Evolutionary conservation across 1,140 invertebrate genomes (phyloP).

Genomic region (Helicoverpa armigera): DNA sequence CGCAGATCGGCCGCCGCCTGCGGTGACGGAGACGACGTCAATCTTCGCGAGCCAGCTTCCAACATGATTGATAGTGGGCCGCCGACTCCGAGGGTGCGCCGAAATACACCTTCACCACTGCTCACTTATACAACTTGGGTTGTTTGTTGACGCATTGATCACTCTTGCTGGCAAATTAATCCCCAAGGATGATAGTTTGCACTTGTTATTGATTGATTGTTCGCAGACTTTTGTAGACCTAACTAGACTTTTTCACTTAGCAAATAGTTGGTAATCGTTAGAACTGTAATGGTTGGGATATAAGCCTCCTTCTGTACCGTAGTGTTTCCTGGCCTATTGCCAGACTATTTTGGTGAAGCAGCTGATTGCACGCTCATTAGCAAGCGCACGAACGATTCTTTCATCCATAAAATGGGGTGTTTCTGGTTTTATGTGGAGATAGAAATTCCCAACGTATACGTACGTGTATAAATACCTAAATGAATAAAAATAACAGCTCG

Average conservation of each 20-base stretch:
- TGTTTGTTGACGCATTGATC: slow-evolving; percentile 68
- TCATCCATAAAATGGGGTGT: slow-evolving; percentile 37
- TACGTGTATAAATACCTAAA: slow-evolving; percentile 21
- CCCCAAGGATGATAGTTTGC: slow-evolving; percentile 65
- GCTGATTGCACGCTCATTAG: slow-evolving; percentile 43
- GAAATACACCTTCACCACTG: slow-evolving; percentile 58
- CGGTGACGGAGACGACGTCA: slow-evolving; percentile 55
- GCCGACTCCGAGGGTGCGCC: slow-evolving; percentile 57
- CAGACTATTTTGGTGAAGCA: slow-evolving; percentile 36
- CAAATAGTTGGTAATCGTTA: slow-evolving; percentile 1
- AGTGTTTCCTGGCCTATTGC: slow-evolving; percentile 26
- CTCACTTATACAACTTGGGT: slow-evolving; percentile 64
- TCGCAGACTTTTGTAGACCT: slow-evolving; percentile 44
- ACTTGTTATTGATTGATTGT: slow-evolving; percentile 65
- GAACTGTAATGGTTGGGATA: slow-evolving; percentile 16
- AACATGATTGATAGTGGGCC: slow-evolving; percentile 71
- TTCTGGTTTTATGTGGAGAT: slow-evolving; percentile 29
- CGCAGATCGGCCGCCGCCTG: slow-evolving; percentile 51
- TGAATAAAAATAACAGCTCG: slow-evolving; percentile 20
- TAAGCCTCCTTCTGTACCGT: slow-evolving; percentile 8
- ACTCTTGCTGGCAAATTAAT: slow-evolving; percentile 66
- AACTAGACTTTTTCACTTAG: slow-evolving; percentile 20
- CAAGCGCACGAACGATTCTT: slow-evolving; percentile 36
- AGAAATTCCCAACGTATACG: slow-evolving; percentile 5
- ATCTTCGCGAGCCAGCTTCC: slow-evolving; percentile 54